These are phyloP conservation scores for Luperina testacea DNA, from an alignment of 2,888 invertebrate species.

Conservation along the genomic window DNA sequence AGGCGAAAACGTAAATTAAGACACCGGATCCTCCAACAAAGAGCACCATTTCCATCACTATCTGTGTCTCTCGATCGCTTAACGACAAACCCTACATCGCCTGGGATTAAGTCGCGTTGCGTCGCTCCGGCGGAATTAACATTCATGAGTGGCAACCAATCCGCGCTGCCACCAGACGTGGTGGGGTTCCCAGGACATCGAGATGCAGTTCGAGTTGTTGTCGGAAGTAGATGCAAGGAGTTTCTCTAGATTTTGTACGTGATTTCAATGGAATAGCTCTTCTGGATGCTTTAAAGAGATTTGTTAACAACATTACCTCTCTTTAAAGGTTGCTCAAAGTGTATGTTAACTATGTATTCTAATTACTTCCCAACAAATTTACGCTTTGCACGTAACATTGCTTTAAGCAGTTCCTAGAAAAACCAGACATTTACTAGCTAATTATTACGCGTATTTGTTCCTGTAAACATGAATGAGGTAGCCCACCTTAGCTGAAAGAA, in stretches of 20 bases:
- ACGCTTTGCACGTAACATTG: not conserved
- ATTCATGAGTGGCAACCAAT: slow-evolving; percentile 75
- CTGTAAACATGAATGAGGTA: not conserved
- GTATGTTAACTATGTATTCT: not conserved
- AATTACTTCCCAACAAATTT: not conserved
- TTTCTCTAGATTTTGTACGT: slow-evolving; percentile 38
- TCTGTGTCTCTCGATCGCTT: slow-evolving; percentile 45
- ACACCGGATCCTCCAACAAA: slow-evolving; percentile 23
- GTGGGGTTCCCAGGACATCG: slow-evolving; percentile 35
- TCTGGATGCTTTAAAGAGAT: not conserved
- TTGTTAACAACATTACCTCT: not conserved
- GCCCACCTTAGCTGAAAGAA: not conserved
- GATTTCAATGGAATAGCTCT: slow-evolving; percentile 19
- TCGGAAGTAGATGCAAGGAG: slow-evolving; percentile 31
- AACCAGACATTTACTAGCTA: not conserved
- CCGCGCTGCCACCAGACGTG: slow-evolving; percentile 40
- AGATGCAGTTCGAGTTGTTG: slow-evolving; percentile 40
- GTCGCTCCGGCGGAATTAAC: slow-evolving; percentile 70
- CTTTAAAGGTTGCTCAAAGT: not conserved
- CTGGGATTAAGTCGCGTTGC: slow-evolving; percentile 68
- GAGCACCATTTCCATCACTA: slow-evolving; percentile 52
- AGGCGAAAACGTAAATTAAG: slow-evolving; percentile 28
- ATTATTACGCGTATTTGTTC: not conserved
- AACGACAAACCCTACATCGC: slow-evolving; percentile 54
- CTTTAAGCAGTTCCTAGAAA: not conserved